Base-by-base conservation (phyloP, 1,140 invertebrate genomes). In the Drosophila ironensis region DNA sequence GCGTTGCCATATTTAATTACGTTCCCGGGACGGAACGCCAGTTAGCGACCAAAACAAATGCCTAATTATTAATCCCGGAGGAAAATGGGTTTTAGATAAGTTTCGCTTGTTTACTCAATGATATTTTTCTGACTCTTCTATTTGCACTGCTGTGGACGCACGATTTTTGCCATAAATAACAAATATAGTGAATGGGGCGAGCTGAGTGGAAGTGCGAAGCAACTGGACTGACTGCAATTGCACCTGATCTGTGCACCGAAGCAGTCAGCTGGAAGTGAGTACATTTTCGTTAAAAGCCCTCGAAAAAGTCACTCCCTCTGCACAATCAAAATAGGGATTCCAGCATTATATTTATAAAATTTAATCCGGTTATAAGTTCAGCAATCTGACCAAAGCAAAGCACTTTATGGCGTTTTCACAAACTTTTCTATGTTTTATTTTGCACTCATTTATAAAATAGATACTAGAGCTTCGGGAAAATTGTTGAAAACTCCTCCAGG, bases 1-100 rank as follows among this genome's bases (percentile, higher is more conserved):
- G 59, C n/a, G n/a, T n/a, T n/a, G n/a, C n/a, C n/a, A n/a, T 33
- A 52, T 66, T 66, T 66, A 66, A 66, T 66, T 66, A 45, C 59
- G 51, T 42, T 66, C 52, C 16, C 35, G 28, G 24, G 16, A 14
- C 30, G 48, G 25, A 40, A n/a, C n/a, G 28, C n/a, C 25, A 20
- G 45, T 33, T 37, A n/a, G 47, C 54, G 54, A 22, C 48, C 35
- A 59, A 60, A 60, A 60, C 52, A 66, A 66, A 66, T 64, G 61
- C 59, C 64, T 66, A 64, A 66, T 66, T 52, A 64, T 51, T 25
- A 64, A 28, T 42, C 40, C 30, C 28, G 37, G 22, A 24, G 46
- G 22, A 22, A 51, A 50, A 63, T 63, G 59, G 44, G 28, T 66
- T 64, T 66, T 24, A 52, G 61, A 64, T 66, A 66, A 66, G 45